phyloP scores from a whole-genome alignment of 2,797 vertebrate genomes.

The Dipus sagitta region DNA sequence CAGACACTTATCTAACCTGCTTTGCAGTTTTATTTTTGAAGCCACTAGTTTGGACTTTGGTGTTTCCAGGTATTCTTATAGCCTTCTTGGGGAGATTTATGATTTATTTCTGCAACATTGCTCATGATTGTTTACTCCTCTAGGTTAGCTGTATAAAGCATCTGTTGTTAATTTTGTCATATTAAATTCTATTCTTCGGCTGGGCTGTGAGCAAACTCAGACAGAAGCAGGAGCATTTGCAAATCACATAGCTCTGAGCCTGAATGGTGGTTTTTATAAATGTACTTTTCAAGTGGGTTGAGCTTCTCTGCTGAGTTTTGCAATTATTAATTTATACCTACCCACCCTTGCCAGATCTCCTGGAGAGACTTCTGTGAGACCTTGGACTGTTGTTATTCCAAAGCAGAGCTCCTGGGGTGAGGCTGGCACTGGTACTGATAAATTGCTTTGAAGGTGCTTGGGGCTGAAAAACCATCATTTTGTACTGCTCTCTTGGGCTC shows the following conservation, averaged over 20 bases:
- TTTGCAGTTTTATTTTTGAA: slow-evolving; percentile 60
- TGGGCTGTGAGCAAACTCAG: slow-evolving; percentile 80
- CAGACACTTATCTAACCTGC: not conserved
- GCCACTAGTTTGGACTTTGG: slow-evolving; percentile 30
- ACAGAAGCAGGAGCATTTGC: slow-evolving; percentile 59
- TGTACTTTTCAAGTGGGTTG: slow-evolving; percentile 41
- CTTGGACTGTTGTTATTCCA: slow-evolving; percentile 3
- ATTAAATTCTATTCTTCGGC: slow-evolving; percentile 83
- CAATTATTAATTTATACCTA: slow-evolving; percentile 48
- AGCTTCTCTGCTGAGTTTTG: slow-evolving; percentile 51
- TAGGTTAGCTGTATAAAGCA: slow-evolving; percentile 78
- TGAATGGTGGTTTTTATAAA: slow-evolving; percentile 68
- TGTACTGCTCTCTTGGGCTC: slow-evolving; percentile 47
- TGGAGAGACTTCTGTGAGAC: slow-evolving; percentile 23
- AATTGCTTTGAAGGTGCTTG: slow-evolving; percentile 58
- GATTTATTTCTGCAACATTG: slow-evolving; percentile 51
- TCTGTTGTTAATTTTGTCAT: slow-evolving; percentile 85
- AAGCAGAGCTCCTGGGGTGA: slow-evolving; percentile 42
- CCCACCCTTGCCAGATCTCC: not conserved
- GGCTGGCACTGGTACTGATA: slow-evolving; percentile 17
- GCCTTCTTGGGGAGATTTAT: slow-evolving; percentile 75
- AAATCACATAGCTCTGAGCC: slow-evolving; percentile 45
- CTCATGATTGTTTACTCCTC: slow-evolving; percentile 79
- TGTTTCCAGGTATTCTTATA: slow-evolving; percentile 55
- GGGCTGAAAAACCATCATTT: slow-evolving; percentile 17